Evolutionary conservation across 1,140 invertebrate genomes (phyloP).

Genomic region (Augochlora pura): DNA sequence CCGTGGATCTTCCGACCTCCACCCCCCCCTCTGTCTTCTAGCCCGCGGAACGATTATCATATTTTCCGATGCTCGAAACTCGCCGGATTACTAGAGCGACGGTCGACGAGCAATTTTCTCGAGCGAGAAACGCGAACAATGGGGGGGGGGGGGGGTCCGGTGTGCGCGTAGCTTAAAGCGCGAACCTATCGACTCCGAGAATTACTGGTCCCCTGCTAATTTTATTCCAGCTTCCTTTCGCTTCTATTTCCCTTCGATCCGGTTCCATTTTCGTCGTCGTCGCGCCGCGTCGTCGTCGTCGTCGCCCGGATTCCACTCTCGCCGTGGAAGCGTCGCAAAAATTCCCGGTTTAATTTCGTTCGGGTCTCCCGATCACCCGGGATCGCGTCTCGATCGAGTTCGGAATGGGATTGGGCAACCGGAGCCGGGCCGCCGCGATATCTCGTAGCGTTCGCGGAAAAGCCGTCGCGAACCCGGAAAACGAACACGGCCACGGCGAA

Average conservation of each 20-base stretch:
- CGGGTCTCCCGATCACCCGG: not conserved
- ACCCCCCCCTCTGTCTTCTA: too few relatives aligned
- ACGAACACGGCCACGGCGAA: too few relatives aligned
- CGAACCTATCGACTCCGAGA: not conserved
- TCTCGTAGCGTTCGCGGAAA: too few relatives aligned
- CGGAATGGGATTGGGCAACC: too few relatives aligned
- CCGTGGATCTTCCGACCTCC: too few relatives aligned
- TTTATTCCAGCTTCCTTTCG: constrained; percentile 20
- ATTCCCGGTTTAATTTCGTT: constrained; percentile 29
- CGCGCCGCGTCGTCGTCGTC: not conserved
- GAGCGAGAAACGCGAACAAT: not conserved
- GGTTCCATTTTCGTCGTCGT: not conserved
- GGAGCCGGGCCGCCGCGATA: too few relatives aligned
- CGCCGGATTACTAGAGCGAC: not conserved
- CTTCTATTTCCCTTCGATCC: not conserved
- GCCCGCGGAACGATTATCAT: too few relatives aligned
- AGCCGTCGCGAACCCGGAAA: too few relatives aligned
- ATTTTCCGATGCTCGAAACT: too few relatives aligned
- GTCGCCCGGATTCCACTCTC: not conserved
- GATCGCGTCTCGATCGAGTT: not conserved
- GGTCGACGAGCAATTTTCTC: not conserved
- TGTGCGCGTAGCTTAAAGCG: not conserved
- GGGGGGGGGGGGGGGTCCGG: too few relatives aligned
- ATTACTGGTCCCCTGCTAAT: constrained; percentile 3
- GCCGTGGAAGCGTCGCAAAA: not conserved